Percentiles rank a stretch among this genome's conserved stretches.
phyloP scores from a whole-genome alignment of 2,797 vertebrate genomes.

The Macropodus opercularis region DNA sequence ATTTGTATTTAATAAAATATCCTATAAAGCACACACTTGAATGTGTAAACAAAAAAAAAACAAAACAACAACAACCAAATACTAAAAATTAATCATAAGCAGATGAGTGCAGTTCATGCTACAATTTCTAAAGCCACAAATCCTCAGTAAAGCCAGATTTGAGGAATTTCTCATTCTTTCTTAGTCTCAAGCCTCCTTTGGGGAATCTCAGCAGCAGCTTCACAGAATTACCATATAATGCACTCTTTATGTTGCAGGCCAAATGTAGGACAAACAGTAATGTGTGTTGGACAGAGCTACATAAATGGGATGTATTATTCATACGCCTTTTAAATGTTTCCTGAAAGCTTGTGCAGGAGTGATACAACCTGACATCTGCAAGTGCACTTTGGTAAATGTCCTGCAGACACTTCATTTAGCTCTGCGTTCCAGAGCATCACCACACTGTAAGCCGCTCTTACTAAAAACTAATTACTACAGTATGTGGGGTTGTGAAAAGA shows the following conservation, averaged over 20 bases:
- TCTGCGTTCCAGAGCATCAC: slow-evolving; percentile 35
- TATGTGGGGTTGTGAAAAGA: too few relatives aligned
- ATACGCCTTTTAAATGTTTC: slow-evolving; percentile 73
- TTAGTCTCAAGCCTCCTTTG: slow-evolving; percentile 34
- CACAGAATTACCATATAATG: slow-evolving; percentile 40
- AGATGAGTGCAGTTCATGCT: neutral
- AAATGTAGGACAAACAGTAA: slow-evolving; percentile 59
- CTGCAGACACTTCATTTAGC: slow-evolving; percentile 56
- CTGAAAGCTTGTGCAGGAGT: slow-evolving; percentile 63
- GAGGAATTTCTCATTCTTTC: slow-evolving; percentile 32
- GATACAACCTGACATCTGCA: slow-evolving; percentile 62
- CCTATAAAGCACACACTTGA: too few relatives aligned
- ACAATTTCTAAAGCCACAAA: slow-evolving; percentile 17
- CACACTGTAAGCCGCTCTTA: too few relatives aligned
- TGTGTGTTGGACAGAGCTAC: slow-evolving; percentile 47
- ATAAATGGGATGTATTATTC: slow-evolving; percentile 74
- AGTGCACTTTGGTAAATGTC: slow-evolving; percentile 56
- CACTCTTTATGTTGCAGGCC: slow-evolving; percentile 24
- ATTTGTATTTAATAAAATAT: neutral
- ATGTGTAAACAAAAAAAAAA: too few relatives aligned
- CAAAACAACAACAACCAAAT: neutral
- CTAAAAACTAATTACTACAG: too few relatives aligned
- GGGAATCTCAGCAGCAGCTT: slow-evolving; percentile 32
- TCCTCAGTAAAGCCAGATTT: slow-evolving; percentile 24
- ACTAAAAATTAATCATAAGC: neutral